Base-by-base conservation (phyloP, 2,797 vertebrate species). In the Helicolenus hilgendorfi region DNA sequence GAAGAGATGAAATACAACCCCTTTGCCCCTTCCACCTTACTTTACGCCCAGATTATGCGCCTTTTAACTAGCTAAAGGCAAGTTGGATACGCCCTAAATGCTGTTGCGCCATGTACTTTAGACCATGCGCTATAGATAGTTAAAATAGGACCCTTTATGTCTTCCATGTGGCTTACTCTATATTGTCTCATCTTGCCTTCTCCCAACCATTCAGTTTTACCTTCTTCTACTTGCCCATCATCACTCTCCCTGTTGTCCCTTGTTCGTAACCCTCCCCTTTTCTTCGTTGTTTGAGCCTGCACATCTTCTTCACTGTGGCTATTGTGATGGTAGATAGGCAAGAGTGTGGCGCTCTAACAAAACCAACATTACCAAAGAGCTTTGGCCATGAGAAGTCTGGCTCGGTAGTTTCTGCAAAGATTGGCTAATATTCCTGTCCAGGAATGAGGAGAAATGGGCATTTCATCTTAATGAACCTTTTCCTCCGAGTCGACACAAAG, bases 401-500 rank as follows among this genome's bases (percentile, higher is more conserved):
- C 77, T 92, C 95, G 94, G 93, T 81, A 78, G 83, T 92, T 88
- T 78, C 20, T 73, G 80, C 81, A 72, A 68, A 87, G 84, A 93
- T 91, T 90, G 81, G 89, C 77, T 92, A 90, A 93, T 93, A 91
- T 84, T 89, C 77, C 76, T 87, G 83, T 88, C 79, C 74, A 84
- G 41, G 41, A 45, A 0, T 86, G 84, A 82, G 22, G 59, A 73
- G 74, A 91, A 94, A 95, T 90, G 90, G 89, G 84, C 84, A 94
- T 92, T 92, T 91, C 79, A 85, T 82, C 90, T 94, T 95, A 94
- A 96, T 97, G 87, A 96, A 95, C 87, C 81, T 72, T 93, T 95
- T 92, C 79, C 92, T 94, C 60, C 36, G 68, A 93, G 87, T 87
- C 56, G 29, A 88, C 80, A 73, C 87, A 85, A 80, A 71, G 79